These are phyloP conservation scores for Crepidodera aurea DNA, from an alignment of 2,888 invertebrate genomes.

Conservation along the genomic window DNA sequence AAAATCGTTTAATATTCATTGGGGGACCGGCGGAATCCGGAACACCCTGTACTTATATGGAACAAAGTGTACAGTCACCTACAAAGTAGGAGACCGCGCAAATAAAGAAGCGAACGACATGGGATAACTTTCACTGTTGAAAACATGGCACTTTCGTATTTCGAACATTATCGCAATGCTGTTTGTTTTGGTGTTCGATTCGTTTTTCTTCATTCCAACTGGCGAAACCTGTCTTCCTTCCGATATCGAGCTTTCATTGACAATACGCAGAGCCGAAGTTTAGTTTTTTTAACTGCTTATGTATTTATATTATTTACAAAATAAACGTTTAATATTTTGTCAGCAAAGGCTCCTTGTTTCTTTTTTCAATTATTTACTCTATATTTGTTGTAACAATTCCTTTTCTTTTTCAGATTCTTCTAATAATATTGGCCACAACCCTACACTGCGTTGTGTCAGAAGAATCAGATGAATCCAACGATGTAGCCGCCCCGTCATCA, in stretches of 20 bases:
- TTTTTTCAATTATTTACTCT: too few species aligned
- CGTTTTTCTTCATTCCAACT: conserved; percentile 15
- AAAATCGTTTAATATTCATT: neutral
- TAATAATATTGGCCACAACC: conserved; percentile 5
- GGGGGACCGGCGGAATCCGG: neutral
- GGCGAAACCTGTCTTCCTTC: conserved; percentile 8
- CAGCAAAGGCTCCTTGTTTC: too few species aligned
- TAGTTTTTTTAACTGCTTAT: too few species aligned
- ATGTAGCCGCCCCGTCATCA: conserved; percentile 19
- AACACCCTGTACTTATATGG: conserved; percentile 1
- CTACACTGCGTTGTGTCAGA: conserved; percentile 14
- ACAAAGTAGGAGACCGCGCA: neutral
- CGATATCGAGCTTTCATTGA: conserved; percentile 13
- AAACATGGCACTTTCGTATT: conserved; percentile 9
- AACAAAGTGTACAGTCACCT: neutral
- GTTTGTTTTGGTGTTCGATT: conserved; percentile 2
- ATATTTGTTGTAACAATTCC: too few species aligned
- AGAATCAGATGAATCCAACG: conserved; percentile 23
- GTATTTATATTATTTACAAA: too few species aligned
- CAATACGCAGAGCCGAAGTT: neutral
- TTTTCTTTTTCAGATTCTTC: conserved; percentile 29
- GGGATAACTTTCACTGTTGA: conserved; percentile 19
- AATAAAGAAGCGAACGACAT: conserved; percentile 8
- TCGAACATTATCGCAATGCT: neutral
- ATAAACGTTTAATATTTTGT: too few species aligned